Evolutionary conservation across 2,797 vertebrate genomes (phyloP).

Genomic region (Coreius guichenoti): DNA sequence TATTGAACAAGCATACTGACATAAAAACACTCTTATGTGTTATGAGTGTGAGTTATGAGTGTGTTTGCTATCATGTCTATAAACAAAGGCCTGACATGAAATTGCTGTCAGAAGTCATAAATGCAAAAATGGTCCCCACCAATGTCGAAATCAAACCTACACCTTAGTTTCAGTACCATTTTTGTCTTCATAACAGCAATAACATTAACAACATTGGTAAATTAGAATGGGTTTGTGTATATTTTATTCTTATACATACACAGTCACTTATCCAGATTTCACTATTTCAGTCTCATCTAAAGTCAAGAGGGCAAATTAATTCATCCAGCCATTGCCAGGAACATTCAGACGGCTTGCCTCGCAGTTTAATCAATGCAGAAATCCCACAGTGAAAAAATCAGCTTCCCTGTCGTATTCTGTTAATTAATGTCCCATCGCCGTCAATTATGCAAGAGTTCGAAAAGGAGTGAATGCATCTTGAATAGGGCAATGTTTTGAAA

Average conservation of each 20-base stretch:
- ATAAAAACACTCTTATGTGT: not conserved
- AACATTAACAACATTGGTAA: not conserved
- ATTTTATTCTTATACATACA: not conserved
- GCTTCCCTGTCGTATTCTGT: not conserved
- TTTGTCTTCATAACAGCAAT: not conserved
- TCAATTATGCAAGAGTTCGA: slow-evolving; percentile 27
- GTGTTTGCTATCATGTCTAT: not conserved
- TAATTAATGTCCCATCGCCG: not conserved
- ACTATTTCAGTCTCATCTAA: not conserved
- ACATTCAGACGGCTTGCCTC: not conserved
- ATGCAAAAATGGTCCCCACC: not conserved
- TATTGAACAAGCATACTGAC: not conserved
- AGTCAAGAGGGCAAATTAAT: slow-evolving; percentile 1
- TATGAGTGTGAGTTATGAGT: too few species aligned
- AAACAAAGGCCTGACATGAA: not conserved
- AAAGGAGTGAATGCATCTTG: slow-evolving; percentile 11
- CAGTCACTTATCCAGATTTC: not conserved
- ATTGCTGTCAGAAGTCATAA: not conserved
- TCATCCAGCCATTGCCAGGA: not conserved
- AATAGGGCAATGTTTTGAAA: not conserved
- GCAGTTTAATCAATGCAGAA: not conserved
- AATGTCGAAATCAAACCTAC: not conserved
- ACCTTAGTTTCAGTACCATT: not conserved
- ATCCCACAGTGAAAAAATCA: not conserved
- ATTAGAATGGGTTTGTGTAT: not conserved